These are phyloP conservation scores for Mustela lutreola DNA, from an alignment of 2,113 vertebrate genomes.

Conservation along the genomic window DNA sequence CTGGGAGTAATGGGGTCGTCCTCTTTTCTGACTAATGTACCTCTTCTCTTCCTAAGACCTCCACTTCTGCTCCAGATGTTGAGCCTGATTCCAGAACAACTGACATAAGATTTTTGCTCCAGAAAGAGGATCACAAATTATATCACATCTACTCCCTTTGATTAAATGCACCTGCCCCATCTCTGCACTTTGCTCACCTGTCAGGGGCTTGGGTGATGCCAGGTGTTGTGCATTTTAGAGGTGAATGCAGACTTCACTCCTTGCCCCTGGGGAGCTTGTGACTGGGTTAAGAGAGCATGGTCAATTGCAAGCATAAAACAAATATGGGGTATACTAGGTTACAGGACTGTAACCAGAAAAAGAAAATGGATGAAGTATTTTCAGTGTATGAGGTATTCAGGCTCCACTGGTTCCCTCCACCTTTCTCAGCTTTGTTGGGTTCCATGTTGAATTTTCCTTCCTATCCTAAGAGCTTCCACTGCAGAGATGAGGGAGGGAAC, in stretches of 20 bases:
- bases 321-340: neutral
- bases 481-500: neutral
- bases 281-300: neutral
- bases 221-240: neutral
- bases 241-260: neutral
- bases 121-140: neutral
- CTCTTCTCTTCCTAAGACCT: neutral
- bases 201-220: neutral
- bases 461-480: neutral
- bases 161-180: neutral
- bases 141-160: neutral
- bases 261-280: neutral
- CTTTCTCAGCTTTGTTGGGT: neutral
- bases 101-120: neutral
- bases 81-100: neutral
- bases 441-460: neutral
- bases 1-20: too few species aligned
- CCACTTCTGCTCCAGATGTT: neutral
- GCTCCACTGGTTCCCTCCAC: neutral
- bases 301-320: conserved; percentile 1
- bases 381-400: neutral
- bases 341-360: neutral
- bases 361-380: neutral
- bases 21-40: neutral
- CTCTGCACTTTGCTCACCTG: neutral